These are phyloP conservation scores for Temnothorax unifasciatus DNA, from an alignment of 2,888 invertebrate genomes.

Conservation along the genomic window DNA sequence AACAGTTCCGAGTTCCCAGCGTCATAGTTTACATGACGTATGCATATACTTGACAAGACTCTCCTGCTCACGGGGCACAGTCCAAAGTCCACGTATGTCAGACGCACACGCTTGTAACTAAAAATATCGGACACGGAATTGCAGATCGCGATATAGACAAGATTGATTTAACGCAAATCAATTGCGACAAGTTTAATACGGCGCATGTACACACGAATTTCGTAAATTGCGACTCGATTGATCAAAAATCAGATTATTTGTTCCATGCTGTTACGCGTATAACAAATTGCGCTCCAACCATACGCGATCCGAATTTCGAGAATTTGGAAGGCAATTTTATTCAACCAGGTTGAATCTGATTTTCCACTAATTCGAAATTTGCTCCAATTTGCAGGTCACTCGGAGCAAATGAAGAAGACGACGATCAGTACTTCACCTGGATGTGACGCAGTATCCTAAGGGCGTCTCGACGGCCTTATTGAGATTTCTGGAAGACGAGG, in stretches of 20 bases:
- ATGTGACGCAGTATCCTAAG: neutral
- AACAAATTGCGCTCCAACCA: neutral
- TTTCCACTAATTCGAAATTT: neutral
- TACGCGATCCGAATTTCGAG: neutral
- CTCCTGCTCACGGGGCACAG: neutral
- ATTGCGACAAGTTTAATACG: neutral
- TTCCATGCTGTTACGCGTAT: too few species aligned
- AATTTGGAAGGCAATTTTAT: too few species aligned
- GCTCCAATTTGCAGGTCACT: conserved; percentile 11
- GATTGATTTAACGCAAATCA: neutral
- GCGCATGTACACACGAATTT: neutral
- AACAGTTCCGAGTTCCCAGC: neutral
- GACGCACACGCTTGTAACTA: neutral
- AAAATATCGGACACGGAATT: conserved; percentile 24
- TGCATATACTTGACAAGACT: neutral
- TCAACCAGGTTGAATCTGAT: neutral
- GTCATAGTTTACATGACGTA: neutral
- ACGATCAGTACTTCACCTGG: neutral
- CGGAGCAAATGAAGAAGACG: neutral
- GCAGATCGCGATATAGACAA: neutral
- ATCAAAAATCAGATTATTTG: neutral
- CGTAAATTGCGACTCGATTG: neutral
- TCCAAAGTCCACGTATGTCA: conserved; percentile 19
- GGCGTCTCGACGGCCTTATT: conserved; percentile 12
- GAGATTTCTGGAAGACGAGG: neutral